These are phyloP conservation scores for Bhutanitis thaidina DNA, from an alignment of 2,888 invertebrate species.

Conservation along the genomic window DNA sequence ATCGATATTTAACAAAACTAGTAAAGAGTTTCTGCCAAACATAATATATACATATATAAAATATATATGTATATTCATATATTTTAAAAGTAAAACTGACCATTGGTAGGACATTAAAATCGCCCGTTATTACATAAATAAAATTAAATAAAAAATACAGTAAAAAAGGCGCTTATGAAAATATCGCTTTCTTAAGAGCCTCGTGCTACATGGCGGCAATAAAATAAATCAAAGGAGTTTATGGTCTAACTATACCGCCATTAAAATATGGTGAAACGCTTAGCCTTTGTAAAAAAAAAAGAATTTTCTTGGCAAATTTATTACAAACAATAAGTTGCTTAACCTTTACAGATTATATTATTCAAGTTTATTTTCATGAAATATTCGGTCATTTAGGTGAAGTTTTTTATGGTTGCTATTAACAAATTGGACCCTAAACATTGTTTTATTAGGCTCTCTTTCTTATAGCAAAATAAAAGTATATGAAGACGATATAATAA, in stretches of 20 bases:
- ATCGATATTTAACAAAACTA: too few species aligned
- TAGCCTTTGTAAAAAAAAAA: conserved; percentile 43
- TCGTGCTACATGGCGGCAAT: conserved; percentile 44
- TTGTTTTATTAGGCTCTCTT: not conserved
- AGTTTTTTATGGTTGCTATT: conserved; percentile 3
- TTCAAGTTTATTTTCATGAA: conserved; percentile 12
- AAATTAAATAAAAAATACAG: too few species aligned
- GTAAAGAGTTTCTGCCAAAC: too few species aligned
- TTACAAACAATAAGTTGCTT: conserved; percentile 21
- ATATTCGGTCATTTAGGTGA: conserved; percentile 4
- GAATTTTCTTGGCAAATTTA: conserved; percentile 22
- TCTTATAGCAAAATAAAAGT: too few species aligned
- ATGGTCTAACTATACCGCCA: conserved; percentile 66
- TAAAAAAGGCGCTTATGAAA: not conserved
- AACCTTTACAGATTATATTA: conserved; percentile 17
- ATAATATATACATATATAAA: too few species aligned
- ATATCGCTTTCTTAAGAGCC: conserved; percentile 25
- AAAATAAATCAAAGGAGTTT: conserved; percentile 76
- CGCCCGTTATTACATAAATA: too few species aligned
- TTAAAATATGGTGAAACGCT: conserved; percentile 74
- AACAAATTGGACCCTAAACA: conserved; percentile 2
- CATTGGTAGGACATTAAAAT: too few species aligned
- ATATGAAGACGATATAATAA: too few species aligned
- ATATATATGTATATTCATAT: too few species aligned
- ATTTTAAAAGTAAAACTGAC: too few species aligned